These are phyloP conservation scores for Craniophora ligustri DNA, from an alignment of 2,888 invertebrate genomes.

Conservation along the genomic window DNA sequence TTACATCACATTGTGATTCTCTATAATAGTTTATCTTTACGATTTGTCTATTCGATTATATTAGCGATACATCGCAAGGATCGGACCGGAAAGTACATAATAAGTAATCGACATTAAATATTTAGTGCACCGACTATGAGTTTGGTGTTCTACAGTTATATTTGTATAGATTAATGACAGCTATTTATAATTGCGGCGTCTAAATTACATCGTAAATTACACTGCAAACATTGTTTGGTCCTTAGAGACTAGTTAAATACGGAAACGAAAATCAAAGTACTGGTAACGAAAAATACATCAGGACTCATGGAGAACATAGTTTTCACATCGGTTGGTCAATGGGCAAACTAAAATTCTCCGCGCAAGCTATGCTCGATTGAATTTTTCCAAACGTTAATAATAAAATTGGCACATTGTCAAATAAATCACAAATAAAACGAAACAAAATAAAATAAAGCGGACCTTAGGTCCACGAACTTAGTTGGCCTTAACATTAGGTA, in stretches of 20 bases:
- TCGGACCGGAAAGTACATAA: slow-evolving; percentile 61
- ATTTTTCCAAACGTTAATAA: slow-evolving; percentile 80
- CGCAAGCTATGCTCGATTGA: slow-evolving; percentile 85
- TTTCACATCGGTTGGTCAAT: slow-evolving; percentile 55
- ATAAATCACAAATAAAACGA: slow-evolving; percentile 86
- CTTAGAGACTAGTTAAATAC: slow-evolving; percentile 84
- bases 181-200: slow-evolving; percentile 60
- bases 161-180: slow-evolving; percentile 57
- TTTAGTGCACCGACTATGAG: slow-evolving; percentile 61
- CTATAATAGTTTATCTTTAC: slow-evolving; percentile 76
- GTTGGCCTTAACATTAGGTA: slow-evolving; percentile 64
- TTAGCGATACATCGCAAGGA: slow-evolving; percentile 58
- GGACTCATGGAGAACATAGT: slow-evolving; percentile 71
- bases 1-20: slow-evolving; percentile 86
- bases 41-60: slow-evolving; percentile 67
- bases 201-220: slow-evolving; percentile 62
- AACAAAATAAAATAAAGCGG: slow-evolving; percentile 75
- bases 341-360: slow-evolving; percentile 66
- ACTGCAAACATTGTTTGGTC: slow-evolving; percentile 79
- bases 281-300: slow-evolving; percentile 81
- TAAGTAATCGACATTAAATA: slow-evolving; percentile 61
- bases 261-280: slow-evolving; percentile 79
- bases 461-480: slow-evolving; percentile 79
- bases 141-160: slow-evolving; percentile 57
- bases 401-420: slow-evolving; percentile 87